Evolutionary conservation across 2,888 invertebrate species (phyloP).

Genomic region (Phortica okadai): DNA sequence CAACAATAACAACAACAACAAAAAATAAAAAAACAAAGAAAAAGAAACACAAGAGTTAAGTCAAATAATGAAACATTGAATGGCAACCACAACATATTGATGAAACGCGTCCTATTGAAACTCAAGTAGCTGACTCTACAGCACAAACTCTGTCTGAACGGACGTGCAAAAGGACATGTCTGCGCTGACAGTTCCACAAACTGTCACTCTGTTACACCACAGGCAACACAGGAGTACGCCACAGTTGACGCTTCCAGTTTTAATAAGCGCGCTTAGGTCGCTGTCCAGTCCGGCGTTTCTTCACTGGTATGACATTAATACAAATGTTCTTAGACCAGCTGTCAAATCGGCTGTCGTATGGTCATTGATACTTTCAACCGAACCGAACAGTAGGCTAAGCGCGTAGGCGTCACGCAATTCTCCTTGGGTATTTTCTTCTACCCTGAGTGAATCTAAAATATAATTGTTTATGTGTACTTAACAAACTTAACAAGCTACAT

Average conservation of each 20-base stretch:
- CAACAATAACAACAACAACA: constrained; percentile 44
- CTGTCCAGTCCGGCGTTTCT: background rate
- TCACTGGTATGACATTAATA: background rate
- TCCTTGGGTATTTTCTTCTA: too few relatives aligned
- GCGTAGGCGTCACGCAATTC: too few relatives aligned
- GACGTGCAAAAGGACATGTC: constrained; percentile 8
- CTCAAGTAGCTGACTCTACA: constrained; percentile 57
- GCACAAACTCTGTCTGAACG: background rate
- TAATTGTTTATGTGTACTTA: too few relatives aligned
- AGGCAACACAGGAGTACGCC: background rate
- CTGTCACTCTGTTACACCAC: background rate
- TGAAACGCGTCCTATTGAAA: constrained; percentile 62
- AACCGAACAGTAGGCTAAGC: too few relatives aligned
- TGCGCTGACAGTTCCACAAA: constrained; percentile 23
- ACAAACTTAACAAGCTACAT: too few relatives aligned
- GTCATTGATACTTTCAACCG: constrained; percentile 13
- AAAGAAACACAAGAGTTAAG: constrained; percentile 17
- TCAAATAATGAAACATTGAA: constrained; percentile 3
- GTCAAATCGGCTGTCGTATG: background rate
- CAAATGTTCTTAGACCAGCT: constrained; percentile 24
- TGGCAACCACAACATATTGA: constrained; percentile 45
- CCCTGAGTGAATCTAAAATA: too few relatives aligned
- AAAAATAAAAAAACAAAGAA: constrained; percentile 36
- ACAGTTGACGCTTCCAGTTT: constrained; percentile 37
- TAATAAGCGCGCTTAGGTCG: constrained; percentile 66